Evolutionary conservation across 2,888 invertebrate species (phyloP).

Genomic region (Hipparchia semele): DNA sequence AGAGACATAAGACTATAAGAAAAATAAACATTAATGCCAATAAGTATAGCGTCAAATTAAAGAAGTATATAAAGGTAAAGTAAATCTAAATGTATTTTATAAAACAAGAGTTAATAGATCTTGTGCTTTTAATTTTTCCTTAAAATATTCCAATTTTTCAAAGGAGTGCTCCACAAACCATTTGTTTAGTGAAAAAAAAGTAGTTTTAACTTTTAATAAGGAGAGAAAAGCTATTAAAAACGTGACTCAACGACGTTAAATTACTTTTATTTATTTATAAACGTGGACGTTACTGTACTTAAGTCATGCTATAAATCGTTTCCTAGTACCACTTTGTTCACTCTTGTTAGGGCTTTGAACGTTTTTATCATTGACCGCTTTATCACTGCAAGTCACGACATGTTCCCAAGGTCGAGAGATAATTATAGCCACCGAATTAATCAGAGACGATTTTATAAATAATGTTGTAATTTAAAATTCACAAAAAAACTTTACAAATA

Average conservation of each 20-base stretch:
- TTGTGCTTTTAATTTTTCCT: not conserved
- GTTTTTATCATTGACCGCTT: conserved; percentile 40
- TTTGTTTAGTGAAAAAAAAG: conserved; percentile 13
- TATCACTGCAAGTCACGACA: conserved; percentile 59
- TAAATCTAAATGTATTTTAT: too few relatives aligned
- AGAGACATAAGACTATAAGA: too few relatives aligned
- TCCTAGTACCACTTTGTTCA: conserved; percentile 32
- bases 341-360: conserved; percentile 31
- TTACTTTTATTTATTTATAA: conserved; percentile 36
- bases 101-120: not conserved
- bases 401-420: conserved; percentile 28
- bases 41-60: too few relatives aligned
- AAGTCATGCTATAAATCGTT: conserved; percentile 36
- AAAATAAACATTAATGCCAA: too few relatives aligned
- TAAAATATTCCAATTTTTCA: conserved; percentile 11
- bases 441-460: conserved; percentile 48
- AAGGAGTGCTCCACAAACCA: conserved; percentile 2
- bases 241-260: conserved; percentile 30
- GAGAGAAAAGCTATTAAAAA: conserved; percentile 29
- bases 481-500: conserved; percentile 33
- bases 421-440: conserved; percentile 49
- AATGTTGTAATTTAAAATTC: conserved; percentile 42
- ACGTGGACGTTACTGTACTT: conserved; percentile 34
- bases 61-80: too few relatives aligned
- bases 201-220: conserved; percentile 29